These are phyloP conservation scores for Gastrophysa polygoni DNA, from an alignment of 2,888 invertebrate species.

Conservation along the genomic window DNA sequence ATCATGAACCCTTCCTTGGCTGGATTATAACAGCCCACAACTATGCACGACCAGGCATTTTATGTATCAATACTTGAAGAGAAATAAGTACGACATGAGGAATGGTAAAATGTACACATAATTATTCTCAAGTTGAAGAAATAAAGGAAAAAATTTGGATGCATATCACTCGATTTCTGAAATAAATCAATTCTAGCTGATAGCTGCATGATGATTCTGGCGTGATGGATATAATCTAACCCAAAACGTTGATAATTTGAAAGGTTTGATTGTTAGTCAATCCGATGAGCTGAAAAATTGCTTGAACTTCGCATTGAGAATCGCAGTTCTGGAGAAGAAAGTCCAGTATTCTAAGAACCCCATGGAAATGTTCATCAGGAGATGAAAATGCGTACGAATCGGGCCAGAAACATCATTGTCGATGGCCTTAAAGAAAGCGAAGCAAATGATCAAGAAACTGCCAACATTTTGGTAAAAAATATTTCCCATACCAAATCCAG, in stretches of 20 bases:
- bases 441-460: constrained; percentile 8
- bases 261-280: constrained; percentile 5
- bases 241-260: constrained; percentile 6
- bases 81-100: too few species aligned
- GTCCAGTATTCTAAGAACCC: background rate
- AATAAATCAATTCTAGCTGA: too few species aligned
- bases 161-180: too few species aligned
- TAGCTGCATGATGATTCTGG: too few species aligned
- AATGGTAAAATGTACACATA: too few species aligned
- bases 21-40: too few species aligned
- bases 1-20: too few species aligned
- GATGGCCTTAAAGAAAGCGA: background rate
- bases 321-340: background rate
- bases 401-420: constrained; percentile 3
- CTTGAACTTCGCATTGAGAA: background rate
- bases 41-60: too few species aligned
- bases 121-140: too few species aligned
- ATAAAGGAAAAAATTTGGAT: too few species aligned
- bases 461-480: background rate
- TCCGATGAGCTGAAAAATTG: background rate
- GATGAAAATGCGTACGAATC: constrained; percentile 7
- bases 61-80: too few species aligned
- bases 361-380: background rate
- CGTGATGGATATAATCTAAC: too few species aligned
- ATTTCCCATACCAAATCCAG: background rate